Base-by-base conservation (phyloP, 2,113 vertebrate species). In the Aegypius monachus region DNA sequence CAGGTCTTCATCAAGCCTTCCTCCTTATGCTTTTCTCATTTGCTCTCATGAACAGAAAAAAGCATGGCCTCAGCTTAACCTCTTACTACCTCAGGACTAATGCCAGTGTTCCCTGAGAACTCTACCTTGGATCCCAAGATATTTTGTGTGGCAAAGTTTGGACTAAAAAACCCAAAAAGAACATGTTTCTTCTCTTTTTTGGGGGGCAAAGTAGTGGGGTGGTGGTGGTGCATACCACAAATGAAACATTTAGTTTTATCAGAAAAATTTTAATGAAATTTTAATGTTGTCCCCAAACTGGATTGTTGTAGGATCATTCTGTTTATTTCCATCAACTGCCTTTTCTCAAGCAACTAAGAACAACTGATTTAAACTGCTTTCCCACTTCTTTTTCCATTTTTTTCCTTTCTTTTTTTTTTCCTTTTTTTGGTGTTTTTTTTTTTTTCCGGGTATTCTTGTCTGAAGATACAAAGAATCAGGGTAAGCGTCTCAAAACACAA, bases 391-490 rank as follows among this genome's bases (percentile, higher is more conserved):
- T 16, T 18, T 29, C 22, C 48, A 13, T 52, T 59, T 86, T 62
- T 29, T 13, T 23, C 4, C 18, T 5, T 10, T 8, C 19, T 16
- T 18, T 17, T 16, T 8, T 18, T 47, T 10, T 5, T 15, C 2
- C 13, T 4, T 7, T 12, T 8, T 17, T 16, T 11, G 12, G 1
- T 29, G 16, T 11, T 5, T 10, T 27, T 47, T 11, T 2, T 10
- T 22, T 4, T 6, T 13, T 13, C 4, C 4, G 5, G 7, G 17
- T 53, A 8, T 5, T 48, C 5, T 43, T 61, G 2, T 13, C 38
- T 74, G 23, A 13, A 38, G 12, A 20, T 40, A 75, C 8, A 38
- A 75, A 71, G 9, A 43, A 29, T 56, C 23, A 55, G 4, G 3
- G 19, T 45, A 61, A 55, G 8, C 38, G 20, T 55, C 26, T 61